Evolutionary conservation across 2,113 vertebrate genomes (phyloP).

Genomic region (Gnathonemus longibarbis): DNA sequence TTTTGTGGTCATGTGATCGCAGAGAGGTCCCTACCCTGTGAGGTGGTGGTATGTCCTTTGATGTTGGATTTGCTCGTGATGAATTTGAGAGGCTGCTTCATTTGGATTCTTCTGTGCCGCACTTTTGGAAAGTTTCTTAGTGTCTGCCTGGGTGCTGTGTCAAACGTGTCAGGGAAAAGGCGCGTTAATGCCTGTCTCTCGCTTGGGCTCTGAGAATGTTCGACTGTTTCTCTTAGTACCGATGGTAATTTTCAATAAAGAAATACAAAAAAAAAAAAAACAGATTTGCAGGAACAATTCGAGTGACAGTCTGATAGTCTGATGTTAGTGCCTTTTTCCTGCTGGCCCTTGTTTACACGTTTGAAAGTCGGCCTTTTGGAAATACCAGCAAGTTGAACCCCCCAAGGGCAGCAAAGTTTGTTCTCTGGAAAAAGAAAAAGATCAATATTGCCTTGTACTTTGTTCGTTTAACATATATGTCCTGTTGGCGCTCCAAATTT

Average conservation of each 20-base stretch:
- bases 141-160: background rate
- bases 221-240: background rate
- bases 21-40: background rate
- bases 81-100: background rate
- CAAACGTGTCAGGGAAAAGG: background rate
- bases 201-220: background rate
- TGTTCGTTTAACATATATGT: slow-evolving; percentile 3
- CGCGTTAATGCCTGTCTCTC: background rate
- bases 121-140: background rate
- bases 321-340: background rate
- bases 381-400: background rate
- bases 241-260: background rate
- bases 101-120: background rate
- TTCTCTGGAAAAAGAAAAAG: background rate
- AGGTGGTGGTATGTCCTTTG: background rate
- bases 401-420: slow-evolving; percentile 1
- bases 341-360: background rate
- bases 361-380: background rate
- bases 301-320: background rate
- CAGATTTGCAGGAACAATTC: background rate
- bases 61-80: background rate
- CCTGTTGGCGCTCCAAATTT: background rate
- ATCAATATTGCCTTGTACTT: slow-evolving; percentile 10
- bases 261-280: background rate
- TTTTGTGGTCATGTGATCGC: background rate